Conservation (phyloP, 2,797 vertebrate genomes). For the Chrosomus eos region DNA sequence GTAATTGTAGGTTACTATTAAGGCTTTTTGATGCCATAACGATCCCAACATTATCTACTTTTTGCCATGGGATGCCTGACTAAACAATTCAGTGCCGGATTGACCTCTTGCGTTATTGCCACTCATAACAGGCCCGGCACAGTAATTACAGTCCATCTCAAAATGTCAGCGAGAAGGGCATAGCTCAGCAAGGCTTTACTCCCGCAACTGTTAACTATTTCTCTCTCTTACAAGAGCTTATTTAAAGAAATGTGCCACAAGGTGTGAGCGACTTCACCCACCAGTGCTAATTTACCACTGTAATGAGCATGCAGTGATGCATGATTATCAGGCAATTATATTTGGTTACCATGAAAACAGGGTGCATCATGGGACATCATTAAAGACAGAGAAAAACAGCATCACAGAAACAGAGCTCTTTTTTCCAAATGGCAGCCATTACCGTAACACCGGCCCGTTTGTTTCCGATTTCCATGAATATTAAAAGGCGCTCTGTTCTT, state of each 20-base stretch:
- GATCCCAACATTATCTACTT: neutral
- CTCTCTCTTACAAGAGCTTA: neutral
- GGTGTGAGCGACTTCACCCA: slow-evolving; percentile 57
- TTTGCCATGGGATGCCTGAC: neutral
- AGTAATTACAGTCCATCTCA: slow-evolving; percentile 66
- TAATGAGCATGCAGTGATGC: slow-evolving; percentile 78
- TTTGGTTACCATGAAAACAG: slow-evolving; percentile 80
- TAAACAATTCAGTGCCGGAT: neutral
- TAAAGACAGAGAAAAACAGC: slow-evolving; percentile 66
- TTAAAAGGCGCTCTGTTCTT: slow-evolving; percentile 46
- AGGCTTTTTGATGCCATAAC: neutral
- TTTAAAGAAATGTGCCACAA: slow-evolving; percentile 61
- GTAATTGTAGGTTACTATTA: neutral
- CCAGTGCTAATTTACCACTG: slow-evolving; percentile 74
- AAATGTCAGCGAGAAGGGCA: slow-evolving; percentile 66
- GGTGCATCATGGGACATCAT: slow-evolving; percentile 75
- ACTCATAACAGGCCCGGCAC: neutral
- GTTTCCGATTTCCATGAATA: slow-evolving; percentile 47
- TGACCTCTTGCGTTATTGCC: slow-evolving; percentile 22
- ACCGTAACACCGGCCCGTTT: slow-evolving; percentile 47
- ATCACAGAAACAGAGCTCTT: slow-evolving; percentile 50
- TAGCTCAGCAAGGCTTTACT: slow-evolving; percentile 57
- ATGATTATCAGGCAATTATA: slow-evolving; percentile 81
- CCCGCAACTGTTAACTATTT: neutral
- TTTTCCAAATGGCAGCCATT: slow-evolving; percentile 61